These are phyloP conservation scores for Cynocephalus volans DNA, from an alignment of 2,113 vertebrate species.

Conservation along the genomic window DNA sequence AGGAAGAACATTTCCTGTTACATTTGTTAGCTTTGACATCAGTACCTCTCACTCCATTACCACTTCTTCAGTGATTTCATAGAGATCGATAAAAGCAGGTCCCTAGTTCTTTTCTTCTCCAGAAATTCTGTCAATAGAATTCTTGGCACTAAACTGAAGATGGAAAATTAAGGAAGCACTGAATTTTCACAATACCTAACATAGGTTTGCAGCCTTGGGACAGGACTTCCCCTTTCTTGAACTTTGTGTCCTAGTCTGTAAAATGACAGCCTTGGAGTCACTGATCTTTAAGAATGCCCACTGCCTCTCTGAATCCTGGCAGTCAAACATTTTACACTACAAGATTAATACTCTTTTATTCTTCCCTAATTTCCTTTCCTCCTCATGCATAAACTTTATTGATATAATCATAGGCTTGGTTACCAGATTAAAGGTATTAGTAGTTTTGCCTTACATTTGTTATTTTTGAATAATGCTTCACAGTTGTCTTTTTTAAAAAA, in stretches of 20 bases:
- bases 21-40: slow-evolving; percentile 63
- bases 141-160: not conserved
- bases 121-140: slow-evolving; percentile 31
- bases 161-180: not conserved
- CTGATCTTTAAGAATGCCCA: not conserved
- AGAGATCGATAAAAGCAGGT: slow-evolving; percentile 53
- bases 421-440: not conserved
- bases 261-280: not conserved
- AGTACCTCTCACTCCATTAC: slow-evolving; percentile 63
- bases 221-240: not conserved
- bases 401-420: not conserved
- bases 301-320: not conserved
- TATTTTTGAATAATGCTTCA: not conserved
- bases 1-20: slow-evolving; percentile 58
- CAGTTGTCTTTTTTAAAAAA: not conserved
- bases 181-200: slow-evolving; percentile 38
- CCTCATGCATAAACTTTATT: not conserved
- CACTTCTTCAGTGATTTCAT: slow-evolving; percentile 58
- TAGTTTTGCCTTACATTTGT: not conserved
- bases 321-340: not conserved
- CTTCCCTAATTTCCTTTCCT: not conserved
- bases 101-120: slow-evolving; percentile 44
- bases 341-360: not conserved
- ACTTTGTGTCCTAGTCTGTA: not conserved
- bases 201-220: not conserved